Evolutionary conservation across 2,888 invertebrate genomes (phyloP).

Genomic region (Macrosoma leucophasiata): DNA sequence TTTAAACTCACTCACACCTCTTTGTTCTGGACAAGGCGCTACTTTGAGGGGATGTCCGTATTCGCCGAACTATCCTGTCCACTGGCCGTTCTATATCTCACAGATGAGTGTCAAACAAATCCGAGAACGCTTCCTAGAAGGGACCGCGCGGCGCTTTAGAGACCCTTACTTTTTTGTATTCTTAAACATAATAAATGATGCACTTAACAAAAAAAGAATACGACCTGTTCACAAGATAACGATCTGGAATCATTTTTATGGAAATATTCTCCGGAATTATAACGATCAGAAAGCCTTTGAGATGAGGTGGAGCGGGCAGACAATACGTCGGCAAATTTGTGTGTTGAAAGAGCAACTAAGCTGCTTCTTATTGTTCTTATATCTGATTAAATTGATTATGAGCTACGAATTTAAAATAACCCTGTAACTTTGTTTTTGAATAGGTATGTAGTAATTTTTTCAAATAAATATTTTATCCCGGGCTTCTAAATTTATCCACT

Average conservation of each 20-base stretch:
- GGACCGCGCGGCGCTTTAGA: constrained; percentile 69
- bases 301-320: constrained; percentile 68
- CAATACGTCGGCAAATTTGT: constrained; percentile 67
- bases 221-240: constrained; percentile 73
- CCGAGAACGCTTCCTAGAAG: constrained; percentile 65
- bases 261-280: constrained; percentile 72
- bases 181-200: constrained; percentile 74
- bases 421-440: no score
- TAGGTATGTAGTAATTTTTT: no score
- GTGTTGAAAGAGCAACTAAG: constrained; percentile 37
- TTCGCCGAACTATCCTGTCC: constrained; percentile 54
- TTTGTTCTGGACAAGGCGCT: constrained; percentile 41
- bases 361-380: no score
- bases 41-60: constrained; percentile 39
- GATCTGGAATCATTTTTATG: constrained; percentile 72
- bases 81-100: constrained; percentile 63
- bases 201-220: constrained; percentile 64
- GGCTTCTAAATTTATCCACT: no score
- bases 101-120: constrained; percentile 71
- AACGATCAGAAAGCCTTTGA: constrained; percentile 70
- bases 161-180: constrained; percentile 64
- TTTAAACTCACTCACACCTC: constrained; percentile 64
- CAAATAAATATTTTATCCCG: no score
- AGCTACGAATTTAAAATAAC: no score
- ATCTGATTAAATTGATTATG: constrained; percentile 44